phyloP scores from a whole-genome alignment of 2,888 invertebrate genomes.

The Sminthurides aquaticus region DNA sequence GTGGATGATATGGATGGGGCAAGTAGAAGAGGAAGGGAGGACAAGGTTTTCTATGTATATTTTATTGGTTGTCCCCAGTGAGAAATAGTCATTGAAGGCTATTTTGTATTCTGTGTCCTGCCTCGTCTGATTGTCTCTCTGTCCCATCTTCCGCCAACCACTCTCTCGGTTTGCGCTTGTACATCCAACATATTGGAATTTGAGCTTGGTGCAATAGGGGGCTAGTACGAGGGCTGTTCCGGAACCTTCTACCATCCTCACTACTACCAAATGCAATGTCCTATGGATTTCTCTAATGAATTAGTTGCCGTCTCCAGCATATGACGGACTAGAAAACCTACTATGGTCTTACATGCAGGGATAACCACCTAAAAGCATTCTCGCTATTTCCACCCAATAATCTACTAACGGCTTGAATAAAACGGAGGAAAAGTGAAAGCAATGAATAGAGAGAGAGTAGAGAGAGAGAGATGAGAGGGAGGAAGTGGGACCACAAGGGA shows the following conservation, averaged over 20 bases:
- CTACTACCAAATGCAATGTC: not conserved
- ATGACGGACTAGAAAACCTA: not conserved
- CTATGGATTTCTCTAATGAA: not conserved
- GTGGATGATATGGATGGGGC: not conserved
- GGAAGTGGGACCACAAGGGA: no score
- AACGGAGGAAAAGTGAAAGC: no score
- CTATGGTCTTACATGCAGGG: not conserved
- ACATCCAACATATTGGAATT: not conserved
- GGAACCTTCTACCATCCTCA: no score
- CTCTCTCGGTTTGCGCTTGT: not conserved
- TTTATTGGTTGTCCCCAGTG: slow-evolving; percentile 11
- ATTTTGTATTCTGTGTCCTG: slow-evolving; percentile 4
- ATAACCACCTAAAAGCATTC: not conserved
- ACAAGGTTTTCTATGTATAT: slow-evolving; percentile 7
- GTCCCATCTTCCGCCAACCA: not conserved
- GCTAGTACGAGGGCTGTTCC: no score
- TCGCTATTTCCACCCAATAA: not conserved
- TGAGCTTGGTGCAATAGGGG: slow-evolving; percentile 2
- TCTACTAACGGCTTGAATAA: no score
- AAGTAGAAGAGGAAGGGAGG: not conserved
- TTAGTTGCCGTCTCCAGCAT: not conserved
- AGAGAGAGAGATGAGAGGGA: no score
- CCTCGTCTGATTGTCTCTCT: not conserved
- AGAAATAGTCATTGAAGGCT: slow-evolving; percentile 7
- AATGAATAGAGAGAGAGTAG: no score